Conservation (phyloP, 2,113 vertebrate species). For the Callocephalon fimbriatum region DNA sequence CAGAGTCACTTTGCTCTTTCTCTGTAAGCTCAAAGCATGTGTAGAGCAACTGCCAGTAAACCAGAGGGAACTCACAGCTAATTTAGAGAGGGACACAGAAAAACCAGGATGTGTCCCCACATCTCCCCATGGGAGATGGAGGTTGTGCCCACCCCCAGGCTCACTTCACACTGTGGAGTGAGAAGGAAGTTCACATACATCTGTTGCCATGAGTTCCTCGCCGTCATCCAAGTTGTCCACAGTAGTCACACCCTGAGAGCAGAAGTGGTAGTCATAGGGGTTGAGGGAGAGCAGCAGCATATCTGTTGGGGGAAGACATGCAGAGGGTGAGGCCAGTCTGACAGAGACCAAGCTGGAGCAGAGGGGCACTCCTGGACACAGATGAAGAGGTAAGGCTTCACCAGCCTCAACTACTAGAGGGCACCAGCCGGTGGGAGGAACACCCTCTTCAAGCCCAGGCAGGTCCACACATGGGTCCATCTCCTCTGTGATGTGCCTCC, state of each 20-base stretch:
- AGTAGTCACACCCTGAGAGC: conserved; percentile 91
- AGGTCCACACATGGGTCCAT: not conserved
- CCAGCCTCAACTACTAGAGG: not conserved
- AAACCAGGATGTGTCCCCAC: not conserved
- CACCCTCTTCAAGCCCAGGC: not conserved
- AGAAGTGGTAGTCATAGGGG: conserved; percentile 95
- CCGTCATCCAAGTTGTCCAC: conserved; percentile 92
- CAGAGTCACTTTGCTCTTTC: not conserved
- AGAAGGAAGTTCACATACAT: conserved; percentile 76
- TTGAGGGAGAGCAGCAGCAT: conserved; percentile 94
- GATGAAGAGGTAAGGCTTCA: not conserved
- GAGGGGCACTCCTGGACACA: not conserved
- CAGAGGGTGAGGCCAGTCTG: not conserved
- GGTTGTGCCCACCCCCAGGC: not conserved
- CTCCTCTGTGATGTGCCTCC: not conserved
- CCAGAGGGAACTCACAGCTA: not conserved
- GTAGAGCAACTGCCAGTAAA: not conserved
- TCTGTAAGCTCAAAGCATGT: not conserved
- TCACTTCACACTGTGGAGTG: not conserved
- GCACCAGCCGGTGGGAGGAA: not conserved
- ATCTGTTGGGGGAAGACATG: conserved; percentile 75
- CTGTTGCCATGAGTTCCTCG: conserved; percentile 89
- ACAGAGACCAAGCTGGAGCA: not conserved
- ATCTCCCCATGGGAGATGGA: not conserved
- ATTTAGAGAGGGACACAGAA: not conserved